These are phyloP conservation scores for Drosophila guanche DNA, from an alignment of 1,140 invertebrate species.

Conservation along the genomic window DNA sequence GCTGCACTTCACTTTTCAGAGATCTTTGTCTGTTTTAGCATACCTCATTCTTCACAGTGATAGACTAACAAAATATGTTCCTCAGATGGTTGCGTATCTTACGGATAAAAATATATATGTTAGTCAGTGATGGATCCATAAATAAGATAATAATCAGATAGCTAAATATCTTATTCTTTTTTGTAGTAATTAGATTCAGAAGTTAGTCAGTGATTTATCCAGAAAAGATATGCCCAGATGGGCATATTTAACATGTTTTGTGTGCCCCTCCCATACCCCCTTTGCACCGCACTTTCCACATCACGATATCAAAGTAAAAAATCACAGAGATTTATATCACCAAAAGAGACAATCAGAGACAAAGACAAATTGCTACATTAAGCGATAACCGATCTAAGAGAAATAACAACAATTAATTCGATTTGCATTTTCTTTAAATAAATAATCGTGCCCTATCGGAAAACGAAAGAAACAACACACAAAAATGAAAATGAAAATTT, in stretches of 20 bases:
- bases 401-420: constrained; percentile 78
- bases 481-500: constrained; percentile 45
- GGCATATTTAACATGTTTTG: constrained; percentile 7
- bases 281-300: constrained; percentile 28
- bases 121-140: no score
- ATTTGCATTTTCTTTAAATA: constrained; percentile 75
- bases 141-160: no score
- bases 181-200: no score
- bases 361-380: constrained; percentile 79
- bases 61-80: no score
- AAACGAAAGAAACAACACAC: constrained; percentile 1
- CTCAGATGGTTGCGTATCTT: no score
- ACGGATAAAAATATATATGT: no score
- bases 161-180: no score
- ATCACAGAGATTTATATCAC: constrained; percentile 45
- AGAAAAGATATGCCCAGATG: neutral
- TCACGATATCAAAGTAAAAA: neutral
- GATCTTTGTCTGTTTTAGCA: no score
- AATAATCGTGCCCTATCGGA: constrained; percentile 37
- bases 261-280: neutral
- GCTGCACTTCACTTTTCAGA: no score
- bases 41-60: no score
- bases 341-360: constrained; percentile 26
- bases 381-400: constrained; percentile 68
- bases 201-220: neutral